Evolutionary conservation across 2,797 vertebrate genomes (phyloP).

Genomic region (Karalla daura): DNA sequence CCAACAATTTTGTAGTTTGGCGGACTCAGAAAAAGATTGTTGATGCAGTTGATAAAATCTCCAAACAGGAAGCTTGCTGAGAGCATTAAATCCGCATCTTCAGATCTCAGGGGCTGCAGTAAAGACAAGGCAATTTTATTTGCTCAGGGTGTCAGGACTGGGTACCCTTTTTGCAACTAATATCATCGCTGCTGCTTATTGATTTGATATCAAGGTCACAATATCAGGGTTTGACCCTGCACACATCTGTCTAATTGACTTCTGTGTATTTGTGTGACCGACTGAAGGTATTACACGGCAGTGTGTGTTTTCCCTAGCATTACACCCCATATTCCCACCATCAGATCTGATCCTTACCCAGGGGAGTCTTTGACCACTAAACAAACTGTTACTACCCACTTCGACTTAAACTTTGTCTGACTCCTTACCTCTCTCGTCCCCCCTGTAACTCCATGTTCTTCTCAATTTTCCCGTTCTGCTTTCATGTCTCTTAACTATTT

Average conservation of each 20-base stretch:
- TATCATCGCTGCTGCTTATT: background rate
- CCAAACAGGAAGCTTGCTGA: background rate
- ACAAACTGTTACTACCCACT: conserved; percentile 68
- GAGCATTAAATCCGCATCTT: background rate
- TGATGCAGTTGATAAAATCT: background rate
- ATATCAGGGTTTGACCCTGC: background rate
- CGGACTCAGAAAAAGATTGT: background rate
- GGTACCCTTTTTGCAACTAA: background rate
- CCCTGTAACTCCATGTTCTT: conserved; percentile 34
- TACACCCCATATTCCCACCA: conserved; percentile 43
- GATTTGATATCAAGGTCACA: background rate
- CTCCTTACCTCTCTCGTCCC: conserved; percentile 15
- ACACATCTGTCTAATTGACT: background rate
- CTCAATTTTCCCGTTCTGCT: conserved; percentile 23
- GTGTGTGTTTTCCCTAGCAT: conserved; percentile 30
- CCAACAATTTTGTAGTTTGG: background rate
- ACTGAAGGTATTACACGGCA: conserved; percentile 14
- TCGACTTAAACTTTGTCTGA: conserved; percentile 43
- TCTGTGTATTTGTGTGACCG: conserved; percentile 10
- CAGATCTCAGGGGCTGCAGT: background rate
- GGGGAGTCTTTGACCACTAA: conserved; percentile 57
- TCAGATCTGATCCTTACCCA: conserved; percentile 49
- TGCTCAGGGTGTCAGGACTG: background rate
- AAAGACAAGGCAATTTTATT: background rate
- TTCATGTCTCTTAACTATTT: conserved; percentile 47